Evolutionary conservation across 2,797 vertebrate species (phyloP), one percentile per base, ranked within the genome.

Genomic region (Fundulus diaphanus): DNA sequence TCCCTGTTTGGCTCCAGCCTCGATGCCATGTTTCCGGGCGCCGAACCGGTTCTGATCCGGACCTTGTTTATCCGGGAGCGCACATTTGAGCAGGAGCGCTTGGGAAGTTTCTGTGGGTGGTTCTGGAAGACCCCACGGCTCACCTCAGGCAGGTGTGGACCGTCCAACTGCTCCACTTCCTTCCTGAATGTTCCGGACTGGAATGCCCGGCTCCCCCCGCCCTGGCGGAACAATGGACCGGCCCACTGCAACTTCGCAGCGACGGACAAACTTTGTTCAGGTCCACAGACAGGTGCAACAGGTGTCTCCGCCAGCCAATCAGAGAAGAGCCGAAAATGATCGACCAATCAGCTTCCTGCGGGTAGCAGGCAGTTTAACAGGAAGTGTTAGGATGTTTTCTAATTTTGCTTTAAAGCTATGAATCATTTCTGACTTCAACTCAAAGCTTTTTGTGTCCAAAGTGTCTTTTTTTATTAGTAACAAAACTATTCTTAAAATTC

Each of bases 101-200:
- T 70, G 59, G 11, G 3, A 61, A 91, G 88, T 69, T 90, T 92
- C 87, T 65, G n/a, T 66, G 78, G 49, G 72, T 92, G 91, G 91
- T 95, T 93, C 94, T 91, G 95, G 93, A 92, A 72, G 75, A 48
- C 37, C 89, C 89, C 91, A 93, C 82, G 92, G 69, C 63, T 80
- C 70, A 59, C 71, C 65, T 71, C 63, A 0, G 1, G 37, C 46
- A 88, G 90, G 91, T 77, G 12, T 72, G 84, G 57, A 66, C 78
- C 13, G 80, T 69, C 84, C 35, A 71, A 15, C 81, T 46, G 80
- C 67, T 44, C 66, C 27, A 11, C 20, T 82, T 90, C 83, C 92
- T 90, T 86, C 87, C 91, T 90, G 80, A 73, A 80, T 8, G 52
- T 72, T 73, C 69, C 49, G 40, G 57, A 56, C 52, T 56, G 27